phyloP scores from a whole-genome alignment of 2,888 invertebrate genomes.

The Enchytraeus crypticus region DNA sequence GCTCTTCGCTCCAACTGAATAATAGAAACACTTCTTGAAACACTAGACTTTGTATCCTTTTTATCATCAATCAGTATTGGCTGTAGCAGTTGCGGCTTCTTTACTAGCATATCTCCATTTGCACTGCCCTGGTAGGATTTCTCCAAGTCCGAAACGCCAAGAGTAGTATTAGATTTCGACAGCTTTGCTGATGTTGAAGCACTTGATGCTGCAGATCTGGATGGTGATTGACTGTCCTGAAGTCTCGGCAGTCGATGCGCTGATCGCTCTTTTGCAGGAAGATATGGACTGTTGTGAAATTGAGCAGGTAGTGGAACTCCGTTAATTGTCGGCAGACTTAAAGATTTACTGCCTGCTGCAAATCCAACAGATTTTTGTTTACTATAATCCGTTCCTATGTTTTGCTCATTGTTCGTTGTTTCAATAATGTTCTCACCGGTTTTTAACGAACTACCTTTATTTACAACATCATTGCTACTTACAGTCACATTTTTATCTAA shows the following conservation, averaged over 20 bases:
- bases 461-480: too few relatives aligned
- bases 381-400: too few relatives aligned
- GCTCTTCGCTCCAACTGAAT: conserved; percentile 24
- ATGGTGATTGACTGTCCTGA: not conserved
- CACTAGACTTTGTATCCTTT: not conserved
- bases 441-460: too few relatives aligned
- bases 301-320: conserved; percentile 1
- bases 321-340: not conserved
- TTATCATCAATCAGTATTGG: not conserved
- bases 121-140: too few relatives aligned
- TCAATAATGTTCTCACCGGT: not conserved
- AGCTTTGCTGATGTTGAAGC: not conserved
- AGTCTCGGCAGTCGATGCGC: not conserved
- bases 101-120: too few relatives aligned
- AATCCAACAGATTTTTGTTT: too few relatives aligned
- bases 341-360: not conserved
- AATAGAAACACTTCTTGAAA: not conserved
- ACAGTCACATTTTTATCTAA: too few relatives aligned
- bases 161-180: not conserved
- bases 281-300: conserved; percentile 17
- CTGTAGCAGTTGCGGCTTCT: not conserved
- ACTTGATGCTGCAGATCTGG: not conserved
- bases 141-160: not conserved
- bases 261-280: conserved; percentile 6
- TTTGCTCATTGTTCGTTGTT: too few relatives aligned